These are phyloP conservation scores for Calameuta pallipes DNA, from an alignment of 2,888 invertebrate genomes.

Conservation along the genomic window DNA sequence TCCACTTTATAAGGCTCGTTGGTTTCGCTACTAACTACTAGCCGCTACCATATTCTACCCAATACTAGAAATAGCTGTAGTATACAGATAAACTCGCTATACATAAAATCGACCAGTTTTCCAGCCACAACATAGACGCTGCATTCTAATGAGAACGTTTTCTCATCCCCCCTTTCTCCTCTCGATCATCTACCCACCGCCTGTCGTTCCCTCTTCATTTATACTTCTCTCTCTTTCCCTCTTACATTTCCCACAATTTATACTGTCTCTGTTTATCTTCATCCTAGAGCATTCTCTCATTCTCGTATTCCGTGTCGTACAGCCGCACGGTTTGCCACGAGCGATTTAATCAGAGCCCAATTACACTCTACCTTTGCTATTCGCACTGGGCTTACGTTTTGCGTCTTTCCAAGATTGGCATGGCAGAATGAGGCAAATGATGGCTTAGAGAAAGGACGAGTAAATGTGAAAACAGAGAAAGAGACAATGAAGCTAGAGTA, in stretches of 20 bases:
- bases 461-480: neutral
- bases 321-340: constrained; percentile 37
- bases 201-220: neutral
- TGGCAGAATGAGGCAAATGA: neutral
- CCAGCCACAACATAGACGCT: neutral
- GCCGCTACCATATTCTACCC: neutral
- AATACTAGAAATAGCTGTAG: neutral
- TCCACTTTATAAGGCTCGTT: neutral
- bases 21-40: neutral
- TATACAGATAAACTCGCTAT: neutral
- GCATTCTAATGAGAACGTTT: neutral
- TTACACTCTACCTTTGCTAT: constrained; percentile 39
- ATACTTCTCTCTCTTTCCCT: neutral
- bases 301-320: neutral
- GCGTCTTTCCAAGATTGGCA: neutral
- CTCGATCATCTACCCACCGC: neutral
- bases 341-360: constrained; percentile 54
- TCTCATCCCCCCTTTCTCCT: neutral
- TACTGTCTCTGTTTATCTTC: neutral
- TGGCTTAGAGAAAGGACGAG: neutral
- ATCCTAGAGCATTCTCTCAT: neutral
- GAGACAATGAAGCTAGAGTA: neutral
- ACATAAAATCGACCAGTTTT: neutral
- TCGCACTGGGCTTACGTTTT: neutral
- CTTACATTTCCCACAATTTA: neutral